phyloP scores from a whole-genome alignment of 2,888 invertebrate genomes.

The Chesias legatella region DNA sequence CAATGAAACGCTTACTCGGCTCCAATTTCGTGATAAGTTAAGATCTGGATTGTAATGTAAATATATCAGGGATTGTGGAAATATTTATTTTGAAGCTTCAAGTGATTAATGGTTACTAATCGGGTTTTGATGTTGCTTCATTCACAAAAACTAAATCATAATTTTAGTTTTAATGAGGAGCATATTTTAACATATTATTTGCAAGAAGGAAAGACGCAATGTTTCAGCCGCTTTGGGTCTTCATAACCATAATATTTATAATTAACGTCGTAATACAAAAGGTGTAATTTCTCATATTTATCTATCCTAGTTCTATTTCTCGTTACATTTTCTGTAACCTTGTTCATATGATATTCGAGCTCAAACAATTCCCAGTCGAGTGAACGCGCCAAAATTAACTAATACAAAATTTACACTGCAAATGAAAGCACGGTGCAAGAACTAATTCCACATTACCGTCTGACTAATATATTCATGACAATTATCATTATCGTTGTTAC shows the following conservation, averaged over 20 bases:
- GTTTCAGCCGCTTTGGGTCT: no score
- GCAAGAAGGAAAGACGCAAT: no score
- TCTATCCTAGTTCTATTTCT: no score
- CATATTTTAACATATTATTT: no score
- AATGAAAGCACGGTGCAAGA: conserved; percentile 10
- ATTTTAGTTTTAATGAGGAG: no score
- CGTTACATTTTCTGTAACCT: not conserved
- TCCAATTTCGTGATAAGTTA: conserved; percentile 6
- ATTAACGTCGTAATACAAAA: no score
- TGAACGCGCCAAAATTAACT: conserved; percentile 9
- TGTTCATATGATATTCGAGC: not conserved
- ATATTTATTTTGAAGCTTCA: conserved; percentile 2
- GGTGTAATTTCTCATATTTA: no score
- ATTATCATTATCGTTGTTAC: conserved; percentile 7
- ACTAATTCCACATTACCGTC: conserved; percentile 6
- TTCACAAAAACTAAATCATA: not conserved
- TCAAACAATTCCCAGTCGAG: conserved; percentile 1
- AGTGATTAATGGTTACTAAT: no score
- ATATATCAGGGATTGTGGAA: conserved; percentile 7
- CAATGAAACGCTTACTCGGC: conserved; percentile 10
- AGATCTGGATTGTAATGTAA: conserved; percentile 8
- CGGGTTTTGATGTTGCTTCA: not conserved
- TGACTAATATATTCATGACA: conserved; percentile 9
- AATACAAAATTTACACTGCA: conserved; percentile 15
- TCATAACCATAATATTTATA: no score